phyloP scores from a whole-genome alignment of 2,888 invertebrate species.

The Scaptomyza polygonia region DNA sequence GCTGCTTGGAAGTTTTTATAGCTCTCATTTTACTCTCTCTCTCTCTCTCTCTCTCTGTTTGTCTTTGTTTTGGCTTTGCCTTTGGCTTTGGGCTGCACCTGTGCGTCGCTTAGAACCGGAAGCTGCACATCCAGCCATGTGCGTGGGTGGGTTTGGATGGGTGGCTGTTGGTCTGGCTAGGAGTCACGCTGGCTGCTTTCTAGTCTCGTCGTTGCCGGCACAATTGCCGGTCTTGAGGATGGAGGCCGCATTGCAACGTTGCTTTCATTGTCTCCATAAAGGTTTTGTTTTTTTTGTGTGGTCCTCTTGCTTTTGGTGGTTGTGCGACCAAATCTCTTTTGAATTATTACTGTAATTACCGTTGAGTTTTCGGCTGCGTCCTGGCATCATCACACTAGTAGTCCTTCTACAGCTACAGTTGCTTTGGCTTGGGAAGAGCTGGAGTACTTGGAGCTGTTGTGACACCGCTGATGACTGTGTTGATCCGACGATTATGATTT shows the following conservation, averaged over 20 bases:
- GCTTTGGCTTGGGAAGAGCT: constrained; percentile 26
- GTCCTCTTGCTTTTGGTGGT: constrained; percentile 25
- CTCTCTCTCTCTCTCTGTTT: constrained; percentile 6
- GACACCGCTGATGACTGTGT: constrained; percentile 83
- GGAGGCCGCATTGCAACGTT: constrained; percentile 51
- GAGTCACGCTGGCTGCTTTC: constrained; percentile 56
- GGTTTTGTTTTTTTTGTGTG: constrained; percentile 19
- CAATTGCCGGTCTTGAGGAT: constrained; percentile 64
- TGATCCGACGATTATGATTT: constrained; percentile 84
- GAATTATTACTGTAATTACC: constrained; percentile 84
- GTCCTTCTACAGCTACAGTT: constrained; percentile 21
- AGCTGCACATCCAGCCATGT: constrained; percentile 75
- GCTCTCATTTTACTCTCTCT: constrained; percentile 38
- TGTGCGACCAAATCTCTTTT: constrained; percentile 80
- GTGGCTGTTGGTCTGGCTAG: constrained; percentile 21
- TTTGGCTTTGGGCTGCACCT: constrained; percentile 64
- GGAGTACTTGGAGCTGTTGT: constrained; percentile 66
- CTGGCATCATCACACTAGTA: constrained; percentile 25
- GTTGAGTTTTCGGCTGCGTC: constrained; percentile 66
- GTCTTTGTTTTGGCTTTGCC: constrained; percentile 33
- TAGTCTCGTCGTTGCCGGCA: constrained; percentile 52
- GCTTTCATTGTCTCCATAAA: constrained; percentile 69
- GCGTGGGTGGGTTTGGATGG: constrained; percentile 41
- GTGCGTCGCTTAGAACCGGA: constrained; percentile 73
- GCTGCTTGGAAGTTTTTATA: constrained; percentile 70